Base-by-base conservation (phyloP, 2,888 invertebrate species). In the Neoscelio sp. region DNA sequence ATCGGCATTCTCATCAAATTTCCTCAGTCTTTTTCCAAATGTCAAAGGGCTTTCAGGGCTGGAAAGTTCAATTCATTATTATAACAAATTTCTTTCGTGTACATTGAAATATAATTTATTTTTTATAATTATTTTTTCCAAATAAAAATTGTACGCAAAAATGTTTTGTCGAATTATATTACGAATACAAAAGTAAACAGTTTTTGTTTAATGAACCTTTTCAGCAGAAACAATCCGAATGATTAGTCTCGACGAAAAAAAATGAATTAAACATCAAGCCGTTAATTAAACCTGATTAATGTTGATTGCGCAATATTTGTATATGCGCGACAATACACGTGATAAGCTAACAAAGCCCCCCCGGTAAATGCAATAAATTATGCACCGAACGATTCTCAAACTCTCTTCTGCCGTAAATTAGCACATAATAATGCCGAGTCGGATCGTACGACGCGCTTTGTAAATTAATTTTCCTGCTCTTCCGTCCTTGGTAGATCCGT, bases 371-470 rank as follows among this genome's bases (percentile, higher is more conserved):
- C 40, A 38, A 15, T 62, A 58, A 64, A 54, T 67, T 79, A 81
- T 77, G 71, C 80, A 70, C 73, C 64, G 15, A 62, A 50, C 74
- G 70, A 68, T 82, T 80, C 80, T 81, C 78, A 52, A 75, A 81
- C 67, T 80, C 76, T 71, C 54, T 71, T 56, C 60, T 64, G 30
- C 52, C 46, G 54, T 18, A 54, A 67, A 80, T 81, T 78, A 81
- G 64, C 78, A 79, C 80, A 81, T 76, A 80, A 81, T 79, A 68
- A 77, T 77, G 71, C 44, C 26, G 18, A 12, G 42, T 42, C 12
- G 28, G 18, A 77, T 70, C 48, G 50, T 58, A 17, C 44, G 65
- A 62, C 54, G 46, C 65, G 52, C 73, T 78, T 73, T 73, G 71
- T 58, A 67, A 65, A 78, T 78, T 67, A 73, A 79, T 70, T 79